Percentiles rank a stretch among this genome's conserved stretches.
Evolutionary conservation across 2,888 invertebrate species (phyloP).

Genomic region (Cacoxenus indagator): DNA sequence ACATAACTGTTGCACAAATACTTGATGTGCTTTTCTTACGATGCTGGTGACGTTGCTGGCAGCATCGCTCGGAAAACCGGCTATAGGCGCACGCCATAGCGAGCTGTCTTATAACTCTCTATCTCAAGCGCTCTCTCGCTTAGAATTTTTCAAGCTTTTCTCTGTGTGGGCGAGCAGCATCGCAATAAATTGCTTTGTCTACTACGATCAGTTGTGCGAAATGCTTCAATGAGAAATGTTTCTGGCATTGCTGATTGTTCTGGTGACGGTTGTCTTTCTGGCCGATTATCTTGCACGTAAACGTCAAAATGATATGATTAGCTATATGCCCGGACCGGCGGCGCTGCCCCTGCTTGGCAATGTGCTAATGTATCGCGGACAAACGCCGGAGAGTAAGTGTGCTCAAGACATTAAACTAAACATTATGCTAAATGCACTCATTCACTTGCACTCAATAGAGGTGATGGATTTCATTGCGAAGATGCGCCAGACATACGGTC

Average conservation of each 20-base stretch:
- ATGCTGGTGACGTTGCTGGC: too few species aligned
- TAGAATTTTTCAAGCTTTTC: too few species aligned
- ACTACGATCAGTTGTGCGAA: too few species aligned
- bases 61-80: too few species aligned
- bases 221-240: slow-evolving; percentile 33
- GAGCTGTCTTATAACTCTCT: too few species aligned
- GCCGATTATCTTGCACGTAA: slow-evolving; percentile 58
- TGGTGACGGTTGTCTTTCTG: slow-evolving; percentile 41
- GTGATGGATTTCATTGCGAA: slow-evolving; percentile 48
- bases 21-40: too few species aligned
- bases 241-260: slow-evolving; percentile 42
- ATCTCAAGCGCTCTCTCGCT: too few species aligned
- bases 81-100: too few species aligned
- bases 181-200: too few species aligned
- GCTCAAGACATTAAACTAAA: background rate
- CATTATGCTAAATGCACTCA: background rate
- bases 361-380: slow-evolving; percentile 50
- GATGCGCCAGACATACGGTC: slow-evolving; percentile 68
- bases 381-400: slow-evolving; percentile 57
- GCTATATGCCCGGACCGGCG: slow-evolving; percentile 54
- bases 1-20: too few species aligned
- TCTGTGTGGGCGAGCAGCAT: too few species aligned
- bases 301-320: slow-evolving; percentile 49
- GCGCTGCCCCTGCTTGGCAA: slow-evolving; percentile 56
- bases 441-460: slow-evolving; percentile 41